A percentile compares a stretch with the other conserved stretches of the same genome.
These are phyloP conservation scores for Camponotus fellah DNA, from an alignment of 2,888 invertebrate genomes.

Conservation along the genomic window DNA sequence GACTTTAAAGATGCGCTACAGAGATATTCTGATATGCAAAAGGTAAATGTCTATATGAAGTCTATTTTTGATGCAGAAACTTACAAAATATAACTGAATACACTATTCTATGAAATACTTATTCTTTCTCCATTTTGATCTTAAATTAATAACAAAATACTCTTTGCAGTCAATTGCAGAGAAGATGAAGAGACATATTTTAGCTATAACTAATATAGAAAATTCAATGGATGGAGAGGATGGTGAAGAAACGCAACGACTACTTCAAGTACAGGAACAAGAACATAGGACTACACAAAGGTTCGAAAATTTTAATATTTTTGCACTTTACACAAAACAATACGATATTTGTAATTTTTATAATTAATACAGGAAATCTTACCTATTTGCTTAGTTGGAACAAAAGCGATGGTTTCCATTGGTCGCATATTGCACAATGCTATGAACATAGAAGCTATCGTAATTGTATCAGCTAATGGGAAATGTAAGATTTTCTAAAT, in stretches of 20 bases:
- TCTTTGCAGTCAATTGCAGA: conserved; percentile 80
- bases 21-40: conserved; percentile 93
- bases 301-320: conserved; percentile 67
- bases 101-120: background rate
- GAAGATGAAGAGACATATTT: conserved; percentile 83
- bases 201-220: conserved; percentile 78
- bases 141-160: conserved; percentile 1
- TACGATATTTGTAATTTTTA: background rate
- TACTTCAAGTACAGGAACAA: conserved; percentile 81
- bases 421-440: conserved; percentile 24
- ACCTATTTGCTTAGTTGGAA: conserved; percentile 42
- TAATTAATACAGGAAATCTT: conserved; percentile 40
- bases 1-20: conserved; percentile 93
- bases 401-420: conserved; percentile 47
- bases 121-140: background rate
- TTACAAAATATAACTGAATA: background rate
- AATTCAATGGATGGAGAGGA: conserved; percentile 76
- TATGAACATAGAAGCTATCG: conserved; percentile 33
- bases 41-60: conserved; percentile 87
- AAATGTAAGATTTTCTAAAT: conserved; percentile 49
- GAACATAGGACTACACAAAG: conserved; percentile 80
- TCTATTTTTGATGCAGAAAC: background rate
- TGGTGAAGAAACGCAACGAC: conserved; percentile 76
- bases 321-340: background rate
- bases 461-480: conserved; percentile 30